Conservation (phyloP, 1,140 invertebrate genomes). For the Chionoecetes opilio region DNA sequence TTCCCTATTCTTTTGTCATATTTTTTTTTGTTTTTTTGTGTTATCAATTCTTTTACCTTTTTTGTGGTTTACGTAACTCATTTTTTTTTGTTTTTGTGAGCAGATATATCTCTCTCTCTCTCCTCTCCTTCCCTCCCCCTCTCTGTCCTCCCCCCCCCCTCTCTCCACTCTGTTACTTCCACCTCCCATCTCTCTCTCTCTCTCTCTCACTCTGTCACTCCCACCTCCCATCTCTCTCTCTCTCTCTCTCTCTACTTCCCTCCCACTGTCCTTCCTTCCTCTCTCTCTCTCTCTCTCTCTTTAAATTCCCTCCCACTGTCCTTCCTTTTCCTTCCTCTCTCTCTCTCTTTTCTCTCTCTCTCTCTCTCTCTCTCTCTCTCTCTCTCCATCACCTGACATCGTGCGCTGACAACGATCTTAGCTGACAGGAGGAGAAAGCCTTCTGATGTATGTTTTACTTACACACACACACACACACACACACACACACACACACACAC, state of each 20-base stretch:
- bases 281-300: not conserved
- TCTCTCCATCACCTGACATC: not conserved
- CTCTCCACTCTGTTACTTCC: too few species aligned
- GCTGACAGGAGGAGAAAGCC: not conserved
- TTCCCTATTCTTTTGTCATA: not conserved
- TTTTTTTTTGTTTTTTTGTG: not conserved
- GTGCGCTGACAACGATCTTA: not conserved
- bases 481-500: constrained; percentile 25
- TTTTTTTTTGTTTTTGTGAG: not conserved
- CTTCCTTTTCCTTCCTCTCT: not conserved
- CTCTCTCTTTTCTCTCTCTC: not conserved
- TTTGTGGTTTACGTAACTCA: not conserved
- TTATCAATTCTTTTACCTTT: not conserved
- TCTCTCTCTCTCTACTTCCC: not conserved
- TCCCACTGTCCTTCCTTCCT: not conserved
- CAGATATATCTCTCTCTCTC: not conserved
- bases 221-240: too few species aligned
- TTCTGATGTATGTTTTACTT: not conserved
- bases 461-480: not conserved
- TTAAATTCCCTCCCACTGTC: too few species aligned
- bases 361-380: not conserved
- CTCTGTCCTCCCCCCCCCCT: not conserved
- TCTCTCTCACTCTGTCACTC: not conserved
- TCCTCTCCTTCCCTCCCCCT: not conserved
- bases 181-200: not conserved